Conservation (phyloP, 1,140 invertebrate species). For the Drosophila burlai region DNA sequence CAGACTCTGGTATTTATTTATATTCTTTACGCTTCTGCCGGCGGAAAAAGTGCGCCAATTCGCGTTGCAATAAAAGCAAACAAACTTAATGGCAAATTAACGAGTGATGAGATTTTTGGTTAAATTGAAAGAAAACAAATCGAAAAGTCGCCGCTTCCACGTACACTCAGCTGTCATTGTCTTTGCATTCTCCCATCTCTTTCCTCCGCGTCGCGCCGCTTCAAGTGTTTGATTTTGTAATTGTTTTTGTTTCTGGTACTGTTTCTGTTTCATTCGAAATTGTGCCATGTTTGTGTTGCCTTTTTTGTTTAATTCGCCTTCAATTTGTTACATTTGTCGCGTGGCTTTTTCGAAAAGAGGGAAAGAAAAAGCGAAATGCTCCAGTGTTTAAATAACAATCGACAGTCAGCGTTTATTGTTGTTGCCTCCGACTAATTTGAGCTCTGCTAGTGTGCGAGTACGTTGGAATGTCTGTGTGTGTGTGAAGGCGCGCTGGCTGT, state of each 20-base stretch:
- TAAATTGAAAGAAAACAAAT: constrained; percentile 29
- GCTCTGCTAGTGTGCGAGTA: constrained; percentile 26
- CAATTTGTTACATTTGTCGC: constrained; percentile 31
- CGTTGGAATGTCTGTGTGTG: constrained; percentile 26
- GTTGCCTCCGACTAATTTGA: constrained; percentile 71
- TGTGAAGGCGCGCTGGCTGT: constrained; percentile 19
- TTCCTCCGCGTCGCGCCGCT: constrained; percentile 41
- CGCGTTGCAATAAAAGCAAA: constrained; percentile 2
- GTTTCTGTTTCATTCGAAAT: constrained; percentile 18
- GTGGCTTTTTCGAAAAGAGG: constrained; percentile 29
- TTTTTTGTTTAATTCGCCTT: constrained; percentile 42
- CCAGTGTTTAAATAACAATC: constrained; percentile 50
- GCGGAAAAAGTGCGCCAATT: constrained; percentile 13
- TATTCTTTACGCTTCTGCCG: neutral
- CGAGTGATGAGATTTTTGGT: constrained; percentile 22
- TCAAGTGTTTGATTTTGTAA: constrained; percentile 67
- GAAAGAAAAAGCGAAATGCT: neutral
- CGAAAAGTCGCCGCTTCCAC: constrained; percentile 43
- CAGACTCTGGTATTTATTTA: neutral
- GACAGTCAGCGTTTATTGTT: constrained; percentile 51
- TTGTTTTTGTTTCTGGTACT: constrained; percentile 38
- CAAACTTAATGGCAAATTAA: neutral
- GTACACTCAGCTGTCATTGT: constrained; percentile 43
- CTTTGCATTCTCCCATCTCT: constrained; percentile 14
- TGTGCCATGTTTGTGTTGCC: constrained; percentile 32